phyloP scores from a whole-genome alignment of 2,113 vertebrate genomes.

The Boleophthalmus pectinirostris region DNA sequence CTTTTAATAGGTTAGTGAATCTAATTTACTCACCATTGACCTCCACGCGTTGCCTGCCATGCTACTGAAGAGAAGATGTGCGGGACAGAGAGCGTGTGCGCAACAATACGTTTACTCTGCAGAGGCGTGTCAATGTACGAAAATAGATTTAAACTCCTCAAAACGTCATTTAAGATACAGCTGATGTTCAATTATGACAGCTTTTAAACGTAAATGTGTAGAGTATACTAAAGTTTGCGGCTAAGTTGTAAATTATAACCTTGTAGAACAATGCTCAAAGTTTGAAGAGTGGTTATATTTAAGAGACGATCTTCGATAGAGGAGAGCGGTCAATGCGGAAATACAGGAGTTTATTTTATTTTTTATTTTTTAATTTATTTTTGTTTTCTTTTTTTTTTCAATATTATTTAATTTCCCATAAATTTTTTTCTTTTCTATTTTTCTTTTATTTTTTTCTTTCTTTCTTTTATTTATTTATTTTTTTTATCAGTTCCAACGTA shows the following conservation, averaged over 20 bases:
- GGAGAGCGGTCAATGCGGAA: neutral
- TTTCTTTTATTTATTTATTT: too few relatives aligned
- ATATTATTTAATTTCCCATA: too few relatives aligned
- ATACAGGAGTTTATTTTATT: too few relatives aligned
- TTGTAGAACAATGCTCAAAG: neutral
- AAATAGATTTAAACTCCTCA: neutral
- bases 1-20: neutral
- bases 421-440: too few relatives aligned
- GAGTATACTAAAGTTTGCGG: neutral
- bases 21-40: constrained; percentile 74
- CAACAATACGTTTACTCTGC: accelerated
- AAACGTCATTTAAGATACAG: neutral
- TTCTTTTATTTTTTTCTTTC: too few relatives aligned
- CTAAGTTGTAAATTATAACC: neutral
- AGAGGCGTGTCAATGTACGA: constrained; percentile 1
- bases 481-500: too few relatives aligned
- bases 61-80: constrained; percentile 10
- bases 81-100: constrained; percentile 12
- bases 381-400: too few relatives aligned
- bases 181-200: neutral
- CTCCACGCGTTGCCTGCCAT: constrained; percentile 79
- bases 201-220: neutral
- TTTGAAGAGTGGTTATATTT: neutral
- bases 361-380: too few relatives aligned
- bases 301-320: constrained; percentile 9